Evolutionary conservation across 2,113 vertebrate genomes (phyloP), one percentile per base, ranked within the genome.

Genomic region (Hippocampus guttulatus): DNA sequence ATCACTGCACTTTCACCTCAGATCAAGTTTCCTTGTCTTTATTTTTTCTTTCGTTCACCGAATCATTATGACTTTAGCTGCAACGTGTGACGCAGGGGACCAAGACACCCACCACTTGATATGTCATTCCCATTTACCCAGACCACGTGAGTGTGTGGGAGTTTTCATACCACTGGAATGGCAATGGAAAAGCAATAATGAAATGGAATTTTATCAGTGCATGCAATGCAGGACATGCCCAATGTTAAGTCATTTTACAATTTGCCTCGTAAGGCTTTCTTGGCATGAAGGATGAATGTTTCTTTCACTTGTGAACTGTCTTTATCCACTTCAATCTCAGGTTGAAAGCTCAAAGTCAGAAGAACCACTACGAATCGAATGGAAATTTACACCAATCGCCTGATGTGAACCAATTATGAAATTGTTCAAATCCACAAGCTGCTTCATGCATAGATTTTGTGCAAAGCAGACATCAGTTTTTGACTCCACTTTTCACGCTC

Each of bases 1-100:
- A 87, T 87, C 83, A 81, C 78, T 83, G 83, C 87, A 86, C 87
- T 88, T 88, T 88, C 85, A 84, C 82, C 80, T 83, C 81, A 68
- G 85, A 85, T 89, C 87, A 85, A 85, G 85, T 86, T 76, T 33
- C 73, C 68, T 66, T 74, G 51, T 68, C 66, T 68, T 75, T 57
- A 70, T 75, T 68, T 55, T 3, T 21, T 54, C 14, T 41, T 68
- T 69, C 30, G 40, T 75, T 77, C 75, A 43, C 78, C 51, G 65
- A 30, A 79, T 80, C 73, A 81, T 87, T 81, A 77, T 71, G 71
- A 73, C 47, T 80, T 81, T 87, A 84, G 78, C 83, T 80, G 80
- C 83, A 86, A 87, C 77, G 67, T 51, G 73, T 4, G 78, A 87
- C 83, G 85, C 67, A 84, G 88, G 81, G 86, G 88, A 90, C 87